These are phyloP conservation scores for Aromia moschata DNA, from an alignment of 2,888 invertebrate species.

Conservation along the genomic window DNA sequence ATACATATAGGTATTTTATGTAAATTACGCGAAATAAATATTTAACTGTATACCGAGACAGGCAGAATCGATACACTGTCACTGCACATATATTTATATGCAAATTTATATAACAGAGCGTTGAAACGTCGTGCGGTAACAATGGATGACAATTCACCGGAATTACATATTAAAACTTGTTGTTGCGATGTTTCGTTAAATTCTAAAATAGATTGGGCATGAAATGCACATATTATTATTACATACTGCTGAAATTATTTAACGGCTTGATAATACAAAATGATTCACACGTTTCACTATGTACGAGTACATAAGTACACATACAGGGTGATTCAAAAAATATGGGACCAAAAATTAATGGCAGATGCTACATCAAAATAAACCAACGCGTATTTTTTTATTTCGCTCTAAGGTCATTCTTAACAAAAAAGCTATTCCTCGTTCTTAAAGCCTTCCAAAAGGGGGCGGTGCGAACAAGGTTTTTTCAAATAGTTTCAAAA, in stretches of 20 bases:
- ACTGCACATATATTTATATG: constrained; percentile 1
- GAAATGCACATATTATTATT: neutral
- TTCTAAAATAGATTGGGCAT: constrained; percentile 1
- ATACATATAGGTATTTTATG: too few species aligned
- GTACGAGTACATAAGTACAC: too few species aligned
- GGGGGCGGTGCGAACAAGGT: too few species aligned
- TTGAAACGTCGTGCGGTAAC: neutral
- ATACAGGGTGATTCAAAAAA: too few species aligned
- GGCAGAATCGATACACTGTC: neutral
- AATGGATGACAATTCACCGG: constrained; percentile 4
- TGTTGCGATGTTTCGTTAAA: constrained; percentile 1
- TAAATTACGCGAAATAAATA: constrained; percentile 9
- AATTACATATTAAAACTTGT: constrained; percentile 13
- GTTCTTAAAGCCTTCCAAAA: too few species aligned
- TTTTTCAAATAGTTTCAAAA: too few species aligned
- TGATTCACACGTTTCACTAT: too few species aligned
- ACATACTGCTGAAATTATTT: constrained; percentile 2
- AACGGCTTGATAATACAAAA: neutral
- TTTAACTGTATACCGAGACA: constrained; percentile 7
- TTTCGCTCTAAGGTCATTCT: too few species aligned
- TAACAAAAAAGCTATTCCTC: too few species aligned
- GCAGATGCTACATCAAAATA: too few species aligned
- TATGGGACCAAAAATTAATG: too few species aligned
- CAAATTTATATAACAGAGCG: constrained; percentile 6
- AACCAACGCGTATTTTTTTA: too few species aligned